A percentile compares a stretch with the other conserved stretches of the same genome.
phyloP scores from a whole-genome alignment of 1,140 invertebrate species.

The Caenorhabditis latens region DNA sequence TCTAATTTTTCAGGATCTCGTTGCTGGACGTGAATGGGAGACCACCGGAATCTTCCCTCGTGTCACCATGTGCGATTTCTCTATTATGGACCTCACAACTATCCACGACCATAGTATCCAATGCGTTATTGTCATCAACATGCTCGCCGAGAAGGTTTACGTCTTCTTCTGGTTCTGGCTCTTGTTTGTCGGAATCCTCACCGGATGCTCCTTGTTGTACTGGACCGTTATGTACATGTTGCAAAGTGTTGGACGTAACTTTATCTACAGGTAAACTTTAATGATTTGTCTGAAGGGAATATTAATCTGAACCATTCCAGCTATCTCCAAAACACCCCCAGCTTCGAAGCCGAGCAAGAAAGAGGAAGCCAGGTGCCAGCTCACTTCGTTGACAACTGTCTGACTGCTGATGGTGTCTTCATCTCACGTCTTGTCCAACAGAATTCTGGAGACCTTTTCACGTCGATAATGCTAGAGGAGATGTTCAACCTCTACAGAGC shows the following conservation, averaged over 20 bases:
- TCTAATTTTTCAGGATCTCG: constrained; percentile 78
- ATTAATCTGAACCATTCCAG: constrained; percentile 65
- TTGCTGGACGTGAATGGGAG: constrained; percentile 78
- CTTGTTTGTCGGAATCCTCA: constrained; percentile 74
- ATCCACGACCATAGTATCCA: constrained; percentile 74
- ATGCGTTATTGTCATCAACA: constrained; percentile 77
- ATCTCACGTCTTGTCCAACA: constrained; percentile 77
- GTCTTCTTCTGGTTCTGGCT: constrained; percentile 78
- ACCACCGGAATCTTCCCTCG: constrained; percentile 78
- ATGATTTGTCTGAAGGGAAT: too few species aligned
- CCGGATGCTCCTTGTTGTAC: constrained; percentile 73
- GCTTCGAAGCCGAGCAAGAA: constrained; percentile 13
- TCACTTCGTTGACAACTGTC: constrained; percentile 75
- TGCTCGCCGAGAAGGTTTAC: constrained; percentile 78
- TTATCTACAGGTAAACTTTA: constrained; percentile 67
- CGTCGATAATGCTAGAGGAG: constrained; percentile 81
- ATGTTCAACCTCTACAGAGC: constrained; percentile 51
- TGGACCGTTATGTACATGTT: constrained; percentile 73
- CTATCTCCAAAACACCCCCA: constrained; percentile 65
- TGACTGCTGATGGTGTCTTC: constrained; percentile 78
- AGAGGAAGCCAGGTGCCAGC: constrained; percentile 59
- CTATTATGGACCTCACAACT: constrained; percentile 70
- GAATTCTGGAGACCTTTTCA: constrained; percentile 81
- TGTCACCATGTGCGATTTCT: constrained; percentile 80
- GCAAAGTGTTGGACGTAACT: constrained; percentile 62